Conservation (phyloP, 2,113 vertebrate species). For the Salvelinus namaycush region DNA sequence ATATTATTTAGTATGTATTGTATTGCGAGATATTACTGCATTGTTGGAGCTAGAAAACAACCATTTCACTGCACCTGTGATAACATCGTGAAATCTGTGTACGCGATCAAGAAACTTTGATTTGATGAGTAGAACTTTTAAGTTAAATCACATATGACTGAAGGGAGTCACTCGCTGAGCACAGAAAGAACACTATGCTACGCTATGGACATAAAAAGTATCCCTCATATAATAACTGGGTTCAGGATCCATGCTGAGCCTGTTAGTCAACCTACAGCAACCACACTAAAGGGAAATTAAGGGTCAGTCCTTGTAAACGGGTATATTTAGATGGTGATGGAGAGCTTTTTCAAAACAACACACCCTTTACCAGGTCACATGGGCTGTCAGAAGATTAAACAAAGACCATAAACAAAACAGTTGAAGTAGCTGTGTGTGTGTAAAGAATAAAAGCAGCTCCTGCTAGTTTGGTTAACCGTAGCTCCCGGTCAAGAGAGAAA, state of each 20-base stretch:
- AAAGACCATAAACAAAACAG: constrained; percentile 61
- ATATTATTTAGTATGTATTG: too few species aligned
- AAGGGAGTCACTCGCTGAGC: background rate
- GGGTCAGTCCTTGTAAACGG: constrained; percentile 75
- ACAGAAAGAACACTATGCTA: constrained; percentile 49
- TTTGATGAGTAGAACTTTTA: background rate
- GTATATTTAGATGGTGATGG: constrained; percentile 76
- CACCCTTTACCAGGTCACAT: constrained; percentile 63
- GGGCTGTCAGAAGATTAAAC: constrained; percentile 45
- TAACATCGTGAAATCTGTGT: too few species aligned
- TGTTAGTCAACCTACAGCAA: constrained; percentile 68
- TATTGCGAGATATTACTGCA: too few species aligned
- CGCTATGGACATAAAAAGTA: constrained; percentile 66
- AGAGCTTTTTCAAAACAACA: constrained; percentile 71
- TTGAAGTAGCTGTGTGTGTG: background rate
- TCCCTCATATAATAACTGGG: constrained; percentile 75
- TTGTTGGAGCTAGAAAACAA: too few species aligned
- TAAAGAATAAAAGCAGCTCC: background rate
- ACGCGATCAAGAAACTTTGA: too few species aligned
- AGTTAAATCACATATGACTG: constrained; percentile 39
- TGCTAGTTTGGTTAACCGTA: background rate
- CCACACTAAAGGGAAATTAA: constrained; percentile 79
- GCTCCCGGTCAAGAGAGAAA: constrained; percentile 33
- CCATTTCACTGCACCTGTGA: too few species aligned
- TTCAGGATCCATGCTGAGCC: constrained; percentile 62